Conservation (phyloP, 2,888 invertebrate species). For the Ommatoiulus sabulosus region DNA sequence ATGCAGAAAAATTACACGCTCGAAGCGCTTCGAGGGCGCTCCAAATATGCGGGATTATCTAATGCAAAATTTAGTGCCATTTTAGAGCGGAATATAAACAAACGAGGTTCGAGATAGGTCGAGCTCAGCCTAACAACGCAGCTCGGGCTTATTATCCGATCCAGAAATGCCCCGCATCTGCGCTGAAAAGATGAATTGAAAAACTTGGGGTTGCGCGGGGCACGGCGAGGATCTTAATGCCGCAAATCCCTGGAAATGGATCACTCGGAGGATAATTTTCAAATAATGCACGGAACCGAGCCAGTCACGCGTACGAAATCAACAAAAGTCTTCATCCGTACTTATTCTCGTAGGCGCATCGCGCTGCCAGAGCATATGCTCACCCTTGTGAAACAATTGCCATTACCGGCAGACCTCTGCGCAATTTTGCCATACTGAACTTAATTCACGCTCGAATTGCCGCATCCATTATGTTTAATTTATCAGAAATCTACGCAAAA, state of each 20-base stretch:
- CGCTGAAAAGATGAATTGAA: constrained; percentile 9
- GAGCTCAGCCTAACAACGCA: neutral
- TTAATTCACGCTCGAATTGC: constrained; percentile 22
- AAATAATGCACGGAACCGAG: constrained; percentile 25
- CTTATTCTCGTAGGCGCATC: neutral
- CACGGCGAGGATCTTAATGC: neutral
- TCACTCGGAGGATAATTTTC: constrained; percentile 13
- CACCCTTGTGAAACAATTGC: constrained; percentile 14
- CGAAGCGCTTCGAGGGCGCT: neutral
- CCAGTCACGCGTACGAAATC: neutral
- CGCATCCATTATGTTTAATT: neutral
- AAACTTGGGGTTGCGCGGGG: constrained; percentile 17
- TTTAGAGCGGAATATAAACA: constrained; percentile 18
- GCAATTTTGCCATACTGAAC: neutral
- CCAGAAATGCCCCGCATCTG: neutral
- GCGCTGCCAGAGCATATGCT: neutral
- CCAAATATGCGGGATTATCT: constrained; percentile 19
- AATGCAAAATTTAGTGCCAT: constrained; percentile 21
- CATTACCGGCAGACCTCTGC: neutral
- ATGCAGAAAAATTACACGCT: constrained; percentile 34
- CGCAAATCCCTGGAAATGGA: constrained; percentile 28
- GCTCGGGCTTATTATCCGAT: neutral
- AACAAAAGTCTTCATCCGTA: constrained; percentile 18
- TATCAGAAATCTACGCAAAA: neutral
- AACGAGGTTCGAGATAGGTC: neutral